Evolutionary conservation across 2,797 vertebrate genomes (phyloP).

Genomic region (Pagetopsis macropterus): DNA sequence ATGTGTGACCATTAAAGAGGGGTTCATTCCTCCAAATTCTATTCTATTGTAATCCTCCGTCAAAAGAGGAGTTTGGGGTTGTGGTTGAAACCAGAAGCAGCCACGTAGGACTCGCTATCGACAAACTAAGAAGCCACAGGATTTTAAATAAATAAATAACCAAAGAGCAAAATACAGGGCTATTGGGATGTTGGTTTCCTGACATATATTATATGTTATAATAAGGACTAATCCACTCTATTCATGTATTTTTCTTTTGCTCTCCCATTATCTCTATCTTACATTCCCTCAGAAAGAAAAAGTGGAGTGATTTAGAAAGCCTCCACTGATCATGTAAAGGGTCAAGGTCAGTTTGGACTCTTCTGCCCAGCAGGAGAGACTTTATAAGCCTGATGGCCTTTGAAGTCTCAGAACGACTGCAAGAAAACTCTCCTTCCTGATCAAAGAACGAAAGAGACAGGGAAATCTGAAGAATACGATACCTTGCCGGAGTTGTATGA

Average conservation of each 20-base stretch:
- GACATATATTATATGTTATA: constrained; percentile 24
- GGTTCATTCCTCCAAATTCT: too few relatives aligned
- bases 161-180: constrained; percentile 31
- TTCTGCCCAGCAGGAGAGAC: constrained; percentile 59
- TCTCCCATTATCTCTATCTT: constrained; percentile 38
- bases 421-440: constrained; percentile 48
- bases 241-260: constrained; percentile 10
- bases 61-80: constrained; percentile 44
- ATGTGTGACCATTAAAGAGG: too few relatives aligned
- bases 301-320: constrained; percentile 37
- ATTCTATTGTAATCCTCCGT: constrained; percentile 33
- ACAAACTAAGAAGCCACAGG: constrained; percentile 34
- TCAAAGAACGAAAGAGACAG: constrained; percentile 54
- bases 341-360: constrained; percentile 50
- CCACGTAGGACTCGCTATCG: constrained; percentile 29
- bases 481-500: not conserved
- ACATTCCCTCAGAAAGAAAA: constrained; percentile 9
- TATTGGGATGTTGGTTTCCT: constrained; percentile 28
- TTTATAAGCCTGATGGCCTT: constrained; percentile 67
- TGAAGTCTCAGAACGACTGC: constrained; percentile 59
- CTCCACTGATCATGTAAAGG: constrained; percentile 51
- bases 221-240: constrained; percentile 26
- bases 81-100: constrained; percentile 28
- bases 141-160: constrained; percentile 44
- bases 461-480: constrained; percentile 42